Evolutionary conservation across 1,140 invertebrate species (phyloP), one percentile per base, ranked within the genome.

Genomic region (Drosophila repletoides): DNA sequence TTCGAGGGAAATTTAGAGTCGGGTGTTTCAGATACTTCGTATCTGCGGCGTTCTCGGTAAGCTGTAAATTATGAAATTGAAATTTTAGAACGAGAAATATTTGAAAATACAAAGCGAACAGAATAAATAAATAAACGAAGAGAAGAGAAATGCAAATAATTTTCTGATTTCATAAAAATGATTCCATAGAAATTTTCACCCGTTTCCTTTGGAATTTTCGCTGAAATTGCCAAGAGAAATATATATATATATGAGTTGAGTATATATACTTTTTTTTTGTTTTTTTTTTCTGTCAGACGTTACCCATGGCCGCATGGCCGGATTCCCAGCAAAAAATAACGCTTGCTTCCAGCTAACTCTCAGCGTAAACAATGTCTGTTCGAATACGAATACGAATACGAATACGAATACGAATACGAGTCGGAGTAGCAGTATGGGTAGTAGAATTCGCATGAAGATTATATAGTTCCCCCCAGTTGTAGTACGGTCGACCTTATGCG

Each of bases 401-500:
- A n/a, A n/a, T n/a, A n/a, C n/a, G n/a, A n/a, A n/a, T n/a, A n/a
- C n/a, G n/a, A n/a, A n/a, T n/a, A n/a, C n/a, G n/a, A n/a, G n/a
- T n/a, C n/a, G n/a, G n/a, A n/a, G n/a, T n/a, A n/a, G n/a, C n/a
- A n/a, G n/a, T n/a, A n/a, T n/a, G n/a, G n/a, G n/a, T n/a, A n/a
- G n/a, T n/a, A n/a, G n/a, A n/a, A n/a, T n/a, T n/a, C n/a, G n/a
- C n/a, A n/a, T n/a, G n/a, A n/a, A n/a, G n/a, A n/a, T n/a, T 46
- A 28, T 43, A 63, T 61, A 49, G 61, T 52, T 51, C 51, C 38
- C 33, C 48, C 38, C 38, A 71, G 69, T 60, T 43, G 68, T 80
- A n/a, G n/a, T n/a, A 72, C 69, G 77, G 19, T 72, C 77, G 76
- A 81, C 76, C 77, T 75, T 67, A 69, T 60, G 69, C 67, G 63